These are phyloP conservation scores for Kryptolebias ocellatus DNA, from an alignment of 2,797 vertebrate species.

Conservation along the genomic window DNA sequence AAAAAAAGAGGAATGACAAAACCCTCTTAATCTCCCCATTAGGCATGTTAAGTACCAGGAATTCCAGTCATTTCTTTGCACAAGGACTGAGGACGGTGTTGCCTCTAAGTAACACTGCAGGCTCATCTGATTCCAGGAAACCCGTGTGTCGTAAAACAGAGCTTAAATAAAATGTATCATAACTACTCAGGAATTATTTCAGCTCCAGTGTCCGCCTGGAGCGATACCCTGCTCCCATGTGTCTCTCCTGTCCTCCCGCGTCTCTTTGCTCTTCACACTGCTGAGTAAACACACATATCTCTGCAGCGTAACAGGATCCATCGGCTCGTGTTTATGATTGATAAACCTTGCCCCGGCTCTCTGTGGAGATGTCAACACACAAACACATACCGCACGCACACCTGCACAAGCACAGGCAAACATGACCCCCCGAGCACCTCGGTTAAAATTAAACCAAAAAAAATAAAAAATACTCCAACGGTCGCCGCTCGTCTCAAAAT, in stretches of 20 bases:
- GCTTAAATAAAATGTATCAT: conserved; percentile 39
- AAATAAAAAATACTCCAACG: conserved; percentile 4
- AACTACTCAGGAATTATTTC: conserved; percentile 30
- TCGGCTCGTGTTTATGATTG: conserved; percentile 65
- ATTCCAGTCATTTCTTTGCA: conserved; percentile 76
- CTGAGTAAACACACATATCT: conserved; percentile 81
- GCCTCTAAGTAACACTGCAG: conserved; percentile 60
- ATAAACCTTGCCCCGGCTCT: conserved; percentile 73
- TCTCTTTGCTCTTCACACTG: conserved; percentile 78
- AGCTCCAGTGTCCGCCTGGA: conserved; percentile 29
- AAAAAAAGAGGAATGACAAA: conserved; percentile 37
- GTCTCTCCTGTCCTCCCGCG: conserved; percentile 31
- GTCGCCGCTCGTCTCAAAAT: conserved; percentile 18
- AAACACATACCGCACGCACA: conserved; percentile 31
- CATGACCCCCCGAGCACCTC: conserved; percentile 11
- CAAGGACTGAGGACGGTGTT: conserved; percentile 60
- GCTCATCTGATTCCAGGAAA: conserved; percentile 46
- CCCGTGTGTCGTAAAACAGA: conserved; percentile 42
- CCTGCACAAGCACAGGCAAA: conserved; percentile 20
- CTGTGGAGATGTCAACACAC: conserved; percentile 62
- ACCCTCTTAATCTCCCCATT: conserved; percentile 59
- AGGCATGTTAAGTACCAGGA: conserved; percentile 70
- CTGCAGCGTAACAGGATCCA: conserved; percentile 70
- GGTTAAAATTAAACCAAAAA: conserved; percentile 19
- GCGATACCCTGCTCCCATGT: conserved; percentile 48